These are phyloP conservation scores for Peromyscus maniculatus DNA, from an alignment of 2,113 vertebrate genomes.

Conservation along the genomic window DNA sequence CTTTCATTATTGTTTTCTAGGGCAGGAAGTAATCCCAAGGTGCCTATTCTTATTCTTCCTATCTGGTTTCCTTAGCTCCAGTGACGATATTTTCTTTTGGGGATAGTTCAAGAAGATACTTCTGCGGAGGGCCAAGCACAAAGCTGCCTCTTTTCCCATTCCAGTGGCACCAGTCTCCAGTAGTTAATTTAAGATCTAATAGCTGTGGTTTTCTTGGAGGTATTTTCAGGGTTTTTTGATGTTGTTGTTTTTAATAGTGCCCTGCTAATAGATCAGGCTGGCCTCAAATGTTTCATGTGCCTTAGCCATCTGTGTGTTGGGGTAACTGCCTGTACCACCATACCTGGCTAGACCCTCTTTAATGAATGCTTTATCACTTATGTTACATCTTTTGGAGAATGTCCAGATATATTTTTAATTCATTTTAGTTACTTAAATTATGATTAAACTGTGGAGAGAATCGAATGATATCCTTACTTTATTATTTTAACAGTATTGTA, in stretches of 20 bases:
- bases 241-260: not conserved
- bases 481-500: not conserved
- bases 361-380: not conserved
- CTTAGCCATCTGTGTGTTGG: not conserved
- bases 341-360: not conserved
- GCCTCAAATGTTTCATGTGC: not conserved
- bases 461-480: not conserved
- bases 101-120: not conserved
- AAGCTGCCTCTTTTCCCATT: not conserved
- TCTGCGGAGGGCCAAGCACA: not conserved
- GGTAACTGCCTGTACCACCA: not conserved
- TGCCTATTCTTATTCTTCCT: not conserved
- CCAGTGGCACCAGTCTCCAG: not conserved
- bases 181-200: not conserved
- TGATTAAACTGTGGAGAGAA: not conserved
- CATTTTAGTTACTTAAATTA: not conserved
- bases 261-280: not conserved
- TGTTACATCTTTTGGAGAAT: not conserved
- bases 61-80: not conserved
- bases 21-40: not conserved
- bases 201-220: not conserved
- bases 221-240: not conserved
- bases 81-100: not conserved
- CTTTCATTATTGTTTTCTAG: not conserved
- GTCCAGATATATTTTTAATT: not conserved